Evolutionary conservation across 1,140 invertebrate species (phyloP), one percentile per base, ranked within the genome.

Genomic region (Drosophila lacertosa): DNA sequence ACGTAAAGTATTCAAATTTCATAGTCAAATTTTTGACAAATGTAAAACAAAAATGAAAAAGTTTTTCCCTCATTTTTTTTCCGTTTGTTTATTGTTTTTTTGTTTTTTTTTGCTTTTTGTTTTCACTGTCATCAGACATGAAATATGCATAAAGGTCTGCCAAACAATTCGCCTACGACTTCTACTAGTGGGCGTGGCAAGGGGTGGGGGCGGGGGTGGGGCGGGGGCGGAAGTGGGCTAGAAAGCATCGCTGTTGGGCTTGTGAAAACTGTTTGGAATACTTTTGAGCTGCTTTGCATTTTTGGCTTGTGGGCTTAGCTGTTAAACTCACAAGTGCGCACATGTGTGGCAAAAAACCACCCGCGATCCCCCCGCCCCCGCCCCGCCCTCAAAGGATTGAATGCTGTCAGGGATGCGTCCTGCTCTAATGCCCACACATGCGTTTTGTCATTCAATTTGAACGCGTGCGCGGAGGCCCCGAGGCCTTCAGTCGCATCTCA

Each of bases 381-480:
- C 24, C n/a, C 18, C 13, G 10, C 15, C 9, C 18, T 29, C 24
- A 63, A 70, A 65, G 67, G 67, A 50, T 70, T 64, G 60, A 57
- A 65, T 57, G 32, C 60, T 39, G 24, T 47, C 42, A 48, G 18
- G 24, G 11, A 10, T 18, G 50, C 7, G 18, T 48, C 39, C 44
- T 9, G 1, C 13, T 11, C 37, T 67, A 67, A 75, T 75, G 67
- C 80, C 55, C 48, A 73, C 80, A 86, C 73, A 77, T 81, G 82
- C 79, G 80, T 77, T 86, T 86, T 84, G 82, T 84, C 81, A 84
- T 86, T 86, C 81, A 84, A 84, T 84, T 80, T 86, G 73, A 86
- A 76, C 47, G 64, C 63, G 75, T 68, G 63, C 58, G 29, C 18
- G 35, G 26, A 63, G 29, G 59, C 24, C 65, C 16, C 50, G 33